Conservation (phyloP, 2,888 invertebrate species). For the Campopleginae sp. region DNA sequence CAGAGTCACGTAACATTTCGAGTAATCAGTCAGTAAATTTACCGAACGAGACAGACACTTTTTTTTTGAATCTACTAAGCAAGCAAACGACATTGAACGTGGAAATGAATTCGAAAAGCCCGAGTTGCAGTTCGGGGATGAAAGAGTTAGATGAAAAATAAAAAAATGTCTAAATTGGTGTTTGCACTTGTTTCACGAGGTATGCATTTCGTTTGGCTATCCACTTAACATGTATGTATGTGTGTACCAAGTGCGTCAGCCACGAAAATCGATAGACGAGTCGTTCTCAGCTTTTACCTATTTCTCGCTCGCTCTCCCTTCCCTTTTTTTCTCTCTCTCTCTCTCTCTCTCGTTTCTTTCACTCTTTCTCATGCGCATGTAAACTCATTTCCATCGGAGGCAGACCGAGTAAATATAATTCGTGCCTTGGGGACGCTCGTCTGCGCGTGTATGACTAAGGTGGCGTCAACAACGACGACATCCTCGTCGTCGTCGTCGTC, state of each 20-base stretch:
- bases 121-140: not conserved
- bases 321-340: constrained; percentile 4
- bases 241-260: constrained; percentile 62
- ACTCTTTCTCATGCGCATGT: constrained; percentile 21
- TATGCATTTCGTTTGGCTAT: constrained; percentile 26
- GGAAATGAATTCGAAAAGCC: not conserved
- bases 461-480: constrained; percentile 25
- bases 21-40: not conserved
- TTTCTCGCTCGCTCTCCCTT: constrained; percentile 30
- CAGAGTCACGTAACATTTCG: not conserved
- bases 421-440: constrained; percentile 45
- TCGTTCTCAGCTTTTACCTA: constrained; percentile 53
- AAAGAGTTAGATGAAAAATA: not conserved
- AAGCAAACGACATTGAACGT: not conserved
- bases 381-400: constrained; percentile 43
- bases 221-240: constrained; percentile 9
- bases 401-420: constrained; percentile 58
- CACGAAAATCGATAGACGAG: constrained; percentile 64
- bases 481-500: constrained; percentile 10
- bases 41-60: not conserved
- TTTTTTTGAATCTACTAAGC: not conserved
- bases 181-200: constrained; percentile 28
- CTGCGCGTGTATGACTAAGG: constrained; percentile 29
- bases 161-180: constrained; percentile 1
- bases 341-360: not conserved